These are phyloP conservation scores for Aphelinus atriplicis DNA, from an alignment of 1,140 invertebrate species.

Conservation along the genomic window DNA sequence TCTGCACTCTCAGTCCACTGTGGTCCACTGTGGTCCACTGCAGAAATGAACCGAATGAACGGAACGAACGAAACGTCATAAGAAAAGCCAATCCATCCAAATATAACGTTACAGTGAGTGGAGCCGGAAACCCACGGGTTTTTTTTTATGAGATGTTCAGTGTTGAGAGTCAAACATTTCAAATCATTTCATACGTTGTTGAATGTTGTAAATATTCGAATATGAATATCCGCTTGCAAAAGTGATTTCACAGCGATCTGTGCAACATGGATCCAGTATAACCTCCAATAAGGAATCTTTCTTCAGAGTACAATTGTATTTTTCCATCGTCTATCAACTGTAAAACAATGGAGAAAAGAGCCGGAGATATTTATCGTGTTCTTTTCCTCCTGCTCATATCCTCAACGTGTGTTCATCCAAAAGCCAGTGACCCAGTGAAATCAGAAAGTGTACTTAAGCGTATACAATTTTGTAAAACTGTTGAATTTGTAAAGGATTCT, in stretches of 20 bases:
- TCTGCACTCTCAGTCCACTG: too few relatives aligned
- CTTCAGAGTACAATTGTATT: background rate
- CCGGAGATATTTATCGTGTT: background rate
- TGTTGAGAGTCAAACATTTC: background rate
- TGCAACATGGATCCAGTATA: conserved; percentile 18
- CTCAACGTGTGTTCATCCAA: background rate
- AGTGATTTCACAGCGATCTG: conserved; percentile 9
- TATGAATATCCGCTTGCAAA: background rate
- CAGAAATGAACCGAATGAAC: too few relatives aligned
- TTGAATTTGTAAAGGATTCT: conserved; percentile 17
- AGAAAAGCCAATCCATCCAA: background rate
- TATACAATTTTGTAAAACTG: conserved; percentile 4
- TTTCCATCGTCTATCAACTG: background rate
- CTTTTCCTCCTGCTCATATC: conserved; percentile 1
- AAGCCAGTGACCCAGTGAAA: background rate
- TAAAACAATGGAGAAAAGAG: background rate
- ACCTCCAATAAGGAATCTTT: background rate
- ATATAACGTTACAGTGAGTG: too few relatives aligned
- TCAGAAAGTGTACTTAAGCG: background rate
- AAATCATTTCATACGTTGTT: too few relatives aligned
- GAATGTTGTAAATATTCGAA: too few relatives aligned
- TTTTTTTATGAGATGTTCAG: conserved; percentile 13
- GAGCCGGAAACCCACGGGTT: background rate
- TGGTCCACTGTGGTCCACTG: too few relatives aligned
- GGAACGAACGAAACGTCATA: background rate